Evolutionary conservation across 2,888 invertebrate genomes (phyloP), one percentile per base, ranked within the genome.

Genomic region (Trypoxylon attenuatum): DNA sequence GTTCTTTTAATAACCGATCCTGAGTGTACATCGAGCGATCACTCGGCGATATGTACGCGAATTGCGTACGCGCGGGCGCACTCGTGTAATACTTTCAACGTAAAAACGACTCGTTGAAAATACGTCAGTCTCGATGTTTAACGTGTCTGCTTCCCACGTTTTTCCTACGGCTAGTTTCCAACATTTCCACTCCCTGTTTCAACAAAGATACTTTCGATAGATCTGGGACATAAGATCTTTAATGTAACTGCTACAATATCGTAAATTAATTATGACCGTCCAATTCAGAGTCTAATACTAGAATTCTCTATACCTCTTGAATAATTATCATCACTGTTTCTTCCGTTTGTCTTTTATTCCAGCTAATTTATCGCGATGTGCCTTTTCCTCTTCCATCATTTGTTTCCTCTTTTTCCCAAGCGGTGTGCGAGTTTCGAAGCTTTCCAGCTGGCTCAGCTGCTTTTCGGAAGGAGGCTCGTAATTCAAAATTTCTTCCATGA

Each of bases 401-500:
- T 51, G 73, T 2, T 23, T 10, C 25, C 67, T 73, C 18, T 33
- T 77, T n/a, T 41, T 76, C 1, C 62, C 80, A 0, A 81, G 61
- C 1, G 82, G 77, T 5, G 69, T 78, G 13, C 65, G 71, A 13
- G 19, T 60, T 27, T 74, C 74, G 43, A 84, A 84, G 21, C 77
- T 79, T 2, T 51, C 19, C 2, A 77, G 69, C 16, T 69, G 61
- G 2, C 67, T 39, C 1, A 80, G 22, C 10, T 46, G 59, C 29
- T 80, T 80, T 1, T 13, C 8, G 1, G 21, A 23, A 2, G 69
- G 66, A 2, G 60, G 73, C 15, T 83, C 76, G 39, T 79, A 79
- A 2, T 82, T 81, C 16, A 90, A 18, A 5, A 91, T 84, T 2
- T 87, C 85, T 1, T 87, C 79, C 5, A 91, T 77, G 5, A 92